Conservation (phyloP, 2,113 vertebrate genomes). For the Xerus inauris region DNA sequence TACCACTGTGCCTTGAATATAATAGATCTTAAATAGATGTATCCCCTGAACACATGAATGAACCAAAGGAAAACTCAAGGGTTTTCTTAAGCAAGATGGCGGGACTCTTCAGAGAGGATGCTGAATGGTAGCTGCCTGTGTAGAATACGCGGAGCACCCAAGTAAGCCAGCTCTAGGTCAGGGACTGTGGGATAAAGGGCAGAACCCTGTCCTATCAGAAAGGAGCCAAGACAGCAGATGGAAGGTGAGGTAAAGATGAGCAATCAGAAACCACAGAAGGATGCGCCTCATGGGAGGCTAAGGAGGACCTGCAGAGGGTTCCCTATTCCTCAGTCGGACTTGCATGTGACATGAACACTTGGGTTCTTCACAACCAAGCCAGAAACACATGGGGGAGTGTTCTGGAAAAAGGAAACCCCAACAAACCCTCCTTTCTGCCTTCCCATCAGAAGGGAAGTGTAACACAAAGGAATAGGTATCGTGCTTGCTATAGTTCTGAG, state of each 20-base stretch:
- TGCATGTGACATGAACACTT: neutral
- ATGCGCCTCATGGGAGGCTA: neutral
- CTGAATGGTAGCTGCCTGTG: neutral
- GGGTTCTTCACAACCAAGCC: neutral
- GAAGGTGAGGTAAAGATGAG: neutral
- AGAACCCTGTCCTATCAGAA: neutral
- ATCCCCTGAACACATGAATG: neutral
- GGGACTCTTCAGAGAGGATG: neutral
- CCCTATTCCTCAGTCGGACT: neutral
- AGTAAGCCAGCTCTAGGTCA: neutral
- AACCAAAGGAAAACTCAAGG: neutral
- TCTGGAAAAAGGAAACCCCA: slow-evolving; percentile 33
- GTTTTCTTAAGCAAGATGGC: neutral
- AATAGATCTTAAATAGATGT: neutral
- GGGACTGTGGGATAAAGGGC: neutral
- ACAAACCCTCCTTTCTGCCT: neutral
- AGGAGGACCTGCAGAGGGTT: neutral
- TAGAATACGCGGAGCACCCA: neutral
- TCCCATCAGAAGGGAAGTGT: slow-evolving; percentile 49
- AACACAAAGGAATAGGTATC: neutral
- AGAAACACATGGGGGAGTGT: neutral
- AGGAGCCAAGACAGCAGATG: neutral
- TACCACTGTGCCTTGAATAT: neutral
- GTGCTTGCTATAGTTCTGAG: neutral
- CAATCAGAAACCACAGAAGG: neutral